Conservation (phyloP, 2,113 vertebrate genomes). For the Hyaena hyaena region DNA sequence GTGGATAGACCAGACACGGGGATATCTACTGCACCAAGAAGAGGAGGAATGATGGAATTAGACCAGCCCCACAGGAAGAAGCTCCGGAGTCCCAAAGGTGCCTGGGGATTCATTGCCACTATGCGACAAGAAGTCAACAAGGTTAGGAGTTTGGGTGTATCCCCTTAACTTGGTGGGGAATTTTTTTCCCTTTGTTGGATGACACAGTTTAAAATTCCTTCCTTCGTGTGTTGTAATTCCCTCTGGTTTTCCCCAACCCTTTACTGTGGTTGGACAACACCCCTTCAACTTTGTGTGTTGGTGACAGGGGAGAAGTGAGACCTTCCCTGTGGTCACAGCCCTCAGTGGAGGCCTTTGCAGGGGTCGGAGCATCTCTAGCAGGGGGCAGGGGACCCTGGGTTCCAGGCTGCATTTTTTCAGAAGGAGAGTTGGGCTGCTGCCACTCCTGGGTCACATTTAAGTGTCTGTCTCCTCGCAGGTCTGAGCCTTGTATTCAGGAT, state of each 20-base stretch:
- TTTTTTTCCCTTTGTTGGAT: slow-evolving; percentile 36
- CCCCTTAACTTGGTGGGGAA: neutral
- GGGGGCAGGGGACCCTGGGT: neutral
- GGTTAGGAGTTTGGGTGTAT: slow-evolving; percentile 27
- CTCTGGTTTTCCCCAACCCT: slow-evolving; percentile 6
- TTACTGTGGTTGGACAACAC: slow-evolving; percentile 28
- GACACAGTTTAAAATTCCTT: slow-evolving; percentile 67
- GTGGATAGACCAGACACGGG: neutral
- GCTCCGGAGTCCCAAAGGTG: neutral
- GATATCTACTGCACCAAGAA: neutral
- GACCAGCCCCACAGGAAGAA: neutral
- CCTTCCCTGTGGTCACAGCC: neutral
- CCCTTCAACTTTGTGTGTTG: neutral
- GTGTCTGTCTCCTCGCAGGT: neutral
- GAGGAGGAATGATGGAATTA: neutral
- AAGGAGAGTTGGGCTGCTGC: neutral
- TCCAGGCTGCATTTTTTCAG: neutral
- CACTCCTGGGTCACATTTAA: neutral
- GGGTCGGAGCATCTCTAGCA: neutral
- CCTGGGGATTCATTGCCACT: neutral
- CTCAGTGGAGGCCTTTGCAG: neutral
- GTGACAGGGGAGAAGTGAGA: neutral
- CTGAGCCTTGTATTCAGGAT: neutral
- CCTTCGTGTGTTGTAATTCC: slow-evolving; percentile 57
- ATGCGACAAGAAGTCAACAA: neutral